Base-by-base conservation (phyloP, 1,140 invertebrate species). In the Solen grandis region DNA sequence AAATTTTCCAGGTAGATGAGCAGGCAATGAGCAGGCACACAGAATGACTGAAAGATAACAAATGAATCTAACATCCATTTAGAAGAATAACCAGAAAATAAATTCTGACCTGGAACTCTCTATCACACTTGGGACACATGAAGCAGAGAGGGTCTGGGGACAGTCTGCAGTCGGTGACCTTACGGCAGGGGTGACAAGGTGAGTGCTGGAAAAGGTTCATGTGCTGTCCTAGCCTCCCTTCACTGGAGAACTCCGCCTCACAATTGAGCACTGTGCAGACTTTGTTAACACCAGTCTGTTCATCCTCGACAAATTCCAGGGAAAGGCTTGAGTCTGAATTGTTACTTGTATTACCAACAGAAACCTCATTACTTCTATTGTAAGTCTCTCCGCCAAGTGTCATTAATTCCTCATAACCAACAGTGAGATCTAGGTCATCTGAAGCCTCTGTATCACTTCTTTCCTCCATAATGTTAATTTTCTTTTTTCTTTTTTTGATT, bases 171-270 rank as follows among this genome's bases (percentile, higher is more conserved):
- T 79, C 66, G 46, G 35, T 22, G 13, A 31, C 27, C 8, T 33
- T 36, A 0, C 46, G 5, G 41, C 13, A 63, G n/a, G 76, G 76
- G 31, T 79, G 69, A 57, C 76, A 79, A 27, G 76, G 76, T 1
- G 76, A 79, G 63, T 79, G 76, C 52, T 70, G 22, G 46, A 79
- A 79, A 13, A 79, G 57, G 68, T 79, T 79, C 76, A 70, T 63
- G 36, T 79, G 76, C 22, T 79, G 66, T 33, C 27, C 76, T 10
- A 79, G 68, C 50, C 27, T 5, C 4, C 31, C 38, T 35, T 62
- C 66, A 14, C 54, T 50, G 13, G 66, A 35, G 41, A 79, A 72
- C 22, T 60, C 36, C 5, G 76, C 76, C 13, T 72, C 59, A 54
- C 76, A 79, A 54, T 62, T 69, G 2, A 79, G 38, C n/a, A 79